phyloP scores from a whole-genome alignment of 2,113 vertebrate species.

The Tor tambroides region DNA sequence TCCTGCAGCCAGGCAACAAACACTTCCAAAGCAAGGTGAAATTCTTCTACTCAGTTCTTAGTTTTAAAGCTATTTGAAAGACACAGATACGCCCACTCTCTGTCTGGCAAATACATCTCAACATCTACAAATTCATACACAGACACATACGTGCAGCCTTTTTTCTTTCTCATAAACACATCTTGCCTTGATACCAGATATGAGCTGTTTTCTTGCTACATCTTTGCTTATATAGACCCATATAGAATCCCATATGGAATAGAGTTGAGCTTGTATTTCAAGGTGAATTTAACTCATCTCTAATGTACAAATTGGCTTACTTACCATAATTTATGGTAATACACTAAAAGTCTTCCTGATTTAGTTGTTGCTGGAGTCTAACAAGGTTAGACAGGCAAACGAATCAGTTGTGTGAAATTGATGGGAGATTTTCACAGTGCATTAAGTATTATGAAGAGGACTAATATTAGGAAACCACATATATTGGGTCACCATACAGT shows the following conservation, averaged over 20 bases:
- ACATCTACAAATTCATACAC: background rate
- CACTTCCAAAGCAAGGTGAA: background rate
- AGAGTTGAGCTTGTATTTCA: constrained; percentile 37
- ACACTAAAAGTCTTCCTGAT: constrained; percentile 21
- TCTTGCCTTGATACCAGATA: constrained; percentile 5
- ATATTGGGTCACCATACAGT: background rate
- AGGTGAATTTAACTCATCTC: constrained; percentile 20
- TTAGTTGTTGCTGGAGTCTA: constrained; percentile 22
- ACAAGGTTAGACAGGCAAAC: constrained; percentile 11
- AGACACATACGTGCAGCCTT: background rate
- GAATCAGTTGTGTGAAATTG: constrained; percentile 26
- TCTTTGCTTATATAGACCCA: constrained; percentile 33
- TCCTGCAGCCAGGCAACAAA: background rate
- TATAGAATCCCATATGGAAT: constrained; percentile 39
- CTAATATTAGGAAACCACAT: background rate
- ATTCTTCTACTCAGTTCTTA: background rate
- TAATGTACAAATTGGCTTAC: constrained; percentile 12
- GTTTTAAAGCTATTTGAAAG: background rate
- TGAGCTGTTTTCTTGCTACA: background rate
- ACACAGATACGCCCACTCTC: background rate
- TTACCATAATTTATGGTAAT: background rate
- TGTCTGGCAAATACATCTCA: constrained; percentile 17
- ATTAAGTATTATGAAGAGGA: constrained; percentile 10
- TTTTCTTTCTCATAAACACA: background rate
- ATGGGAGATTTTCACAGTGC: constrained; percentile 36